Evolutionary conservation across 2,797 vertebrate species (phyloP).

Genomic region (Limosa lapponica): DNA sequence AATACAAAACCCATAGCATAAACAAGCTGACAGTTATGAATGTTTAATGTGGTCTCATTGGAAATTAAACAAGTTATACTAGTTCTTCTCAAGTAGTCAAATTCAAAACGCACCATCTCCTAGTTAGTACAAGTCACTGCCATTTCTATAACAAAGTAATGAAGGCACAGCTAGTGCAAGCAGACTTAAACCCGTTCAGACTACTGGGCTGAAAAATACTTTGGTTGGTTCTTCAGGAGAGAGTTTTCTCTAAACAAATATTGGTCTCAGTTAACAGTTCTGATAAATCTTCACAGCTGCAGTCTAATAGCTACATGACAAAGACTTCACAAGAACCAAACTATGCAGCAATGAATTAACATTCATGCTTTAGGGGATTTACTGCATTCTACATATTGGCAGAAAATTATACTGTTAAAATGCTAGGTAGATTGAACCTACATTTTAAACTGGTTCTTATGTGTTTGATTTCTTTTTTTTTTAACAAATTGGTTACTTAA

Average conservation of each 20-base stretch:
- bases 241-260: conserved; percentile 74
- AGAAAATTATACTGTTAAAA: conserved; percentile 91
- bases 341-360: conserved; percentile 91
- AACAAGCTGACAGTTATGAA: conserved; percentile 80
- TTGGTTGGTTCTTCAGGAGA: conserved; percentile 83
- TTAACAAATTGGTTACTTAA: conserved; percentile 89
- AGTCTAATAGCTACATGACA: conserved; percentile 91
- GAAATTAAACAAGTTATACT: conserved; percentile 77
- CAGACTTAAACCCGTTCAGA: conserved; percentile 74
- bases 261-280: conserved; percentile 78
- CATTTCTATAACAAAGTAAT: conserved; percentile 82
- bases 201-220: conserved; percentile 81
- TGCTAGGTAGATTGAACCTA: conserved; percentile 88
- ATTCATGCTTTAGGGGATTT: conserved; percentile 86
- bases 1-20: conserved; percentile 81
- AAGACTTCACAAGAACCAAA: conserved; percentile 95
- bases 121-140: conserved; percentile 77
- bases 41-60: conserved; percentile 68
- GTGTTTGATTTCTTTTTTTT: conserved; percentile 77
- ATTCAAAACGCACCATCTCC: conserved; percentile 70
- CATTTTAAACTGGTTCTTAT: conserved; percentile 84
- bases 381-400: conserved; percentile 80
- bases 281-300: conserved; percentile 86
- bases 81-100: conserved; percentile 69
- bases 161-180: conserved; percentile 82